phyloP scores from a whole-genome alignment of 2,888 invertebrate species.

The Parnassius mnemosyne region DNA sequence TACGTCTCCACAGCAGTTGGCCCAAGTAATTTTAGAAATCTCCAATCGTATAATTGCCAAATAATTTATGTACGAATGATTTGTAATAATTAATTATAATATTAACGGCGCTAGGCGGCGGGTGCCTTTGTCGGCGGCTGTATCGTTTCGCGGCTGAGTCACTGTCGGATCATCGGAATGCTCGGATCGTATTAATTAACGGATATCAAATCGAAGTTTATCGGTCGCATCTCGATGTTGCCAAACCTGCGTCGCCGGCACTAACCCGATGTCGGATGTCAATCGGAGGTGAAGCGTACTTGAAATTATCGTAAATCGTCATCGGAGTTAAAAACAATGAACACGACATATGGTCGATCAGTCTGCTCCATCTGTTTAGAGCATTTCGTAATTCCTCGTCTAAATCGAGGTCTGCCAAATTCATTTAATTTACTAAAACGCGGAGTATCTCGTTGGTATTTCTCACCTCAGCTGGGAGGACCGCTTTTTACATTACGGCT shows the following conservation, averaged over 20 bases:
- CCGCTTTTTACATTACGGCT: slow-evolving; percentile 65
- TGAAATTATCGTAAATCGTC: slow-evolving; percentile 70
- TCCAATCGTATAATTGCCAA: slow-evolving; percentile 54
- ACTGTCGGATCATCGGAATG: slow-evolving; percentile 73
- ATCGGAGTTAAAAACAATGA: slow-evolving; percentile 70
- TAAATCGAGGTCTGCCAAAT: slow-evolving; percentile 43
- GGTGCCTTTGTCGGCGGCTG: slow-evolving; percentile 69
- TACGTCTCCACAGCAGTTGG: background rate
- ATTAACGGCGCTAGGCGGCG: slow-evolving; percentile 72
- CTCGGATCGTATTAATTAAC: slow-evolving; percentile 78
- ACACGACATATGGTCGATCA: slow-evolving; percentile 65
- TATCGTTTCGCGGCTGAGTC: slow-evolving; percentile 63
- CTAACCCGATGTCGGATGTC: slow-evolving; percentile 62
- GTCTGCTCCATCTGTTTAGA: background rate
- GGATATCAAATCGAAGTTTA: slow-evolving; percentile 78
- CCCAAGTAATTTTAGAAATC: slow-evolving; percentile 43
- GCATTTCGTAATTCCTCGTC: slow-evolving; percentile 7
- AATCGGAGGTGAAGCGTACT: slow-evolving; percentile 55
- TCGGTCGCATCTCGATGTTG: slow-evolving; percentile 75
- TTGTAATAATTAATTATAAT: slow-evolving; percentile 78
- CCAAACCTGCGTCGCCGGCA: slow-evolving; percentile 65
- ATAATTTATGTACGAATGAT: slow-evolving; percentile 68
- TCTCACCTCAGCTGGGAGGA: slow-evolving; percentile 72
- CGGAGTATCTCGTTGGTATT: slow-evolving; percentile 61
- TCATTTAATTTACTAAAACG: slow-evolving; percentile 57